A percentile compares a stretch with the other conserved stretches of the same genome.
Conservation (phyloP, 1,140 invertebrate species). For the Aphidius gifuensis region DNA sequence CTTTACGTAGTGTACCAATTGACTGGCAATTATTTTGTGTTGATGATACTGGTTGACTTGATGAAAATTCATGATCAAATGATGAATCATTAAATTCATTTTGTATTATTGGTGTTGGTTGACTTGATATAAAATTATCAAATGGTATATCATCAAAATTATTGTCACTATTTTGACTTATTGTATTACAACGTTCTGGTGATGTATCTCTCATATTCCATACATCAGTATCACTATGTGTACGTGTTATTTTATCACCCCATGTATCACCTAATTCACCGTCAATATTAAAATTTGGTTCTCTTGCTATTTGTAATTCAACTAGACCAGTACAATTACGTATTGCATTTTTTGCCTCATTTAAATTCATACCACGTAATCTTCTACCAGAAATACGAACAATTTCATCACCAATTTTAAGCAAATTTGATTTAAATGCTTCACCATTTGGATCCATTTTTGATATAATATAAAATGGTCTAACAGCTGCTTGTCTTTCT, state of each 20-base stretch:
- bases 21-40: conserved; percentile 23
- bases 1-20: conserved; percentile 33
- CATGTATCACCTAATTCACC: conserved; percentile 36
- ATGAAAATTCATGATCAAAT: no score
- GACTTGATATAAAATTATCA: no score
- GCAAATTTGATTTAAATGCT: conserved; percentile 40
- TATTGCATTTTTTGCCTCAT: conserved; percentile 62
- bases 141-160: no score
- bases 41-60: no score
- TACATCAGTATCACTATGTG: conserved; percentile 40
- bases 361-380: conserved; percentile 60
- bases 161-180: neutral
- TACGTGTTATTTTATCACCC: conserved; percentile 33
- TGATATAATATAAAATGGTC: conserved; percentile 45
- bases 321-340: conserved; percentile 45
- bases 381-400: conserved; percentile 66
- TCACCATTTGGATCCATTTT: conserved; percentile 40
- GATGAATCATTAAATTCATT: no score
- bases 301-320: conserved; percentile 41
- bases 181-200: neutral
- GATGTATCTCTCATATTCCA: conserved; percentile 34
- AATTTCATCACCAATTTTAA: conserved; percentile 65
- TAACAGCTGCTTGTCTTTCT: conserved; percentile 40
- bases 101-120: no score
- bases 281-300: conserved; percentile 31